Conservation (phyloP, 2,888 invertebrate genomes). For the Leptopilina syphax region DNA sequence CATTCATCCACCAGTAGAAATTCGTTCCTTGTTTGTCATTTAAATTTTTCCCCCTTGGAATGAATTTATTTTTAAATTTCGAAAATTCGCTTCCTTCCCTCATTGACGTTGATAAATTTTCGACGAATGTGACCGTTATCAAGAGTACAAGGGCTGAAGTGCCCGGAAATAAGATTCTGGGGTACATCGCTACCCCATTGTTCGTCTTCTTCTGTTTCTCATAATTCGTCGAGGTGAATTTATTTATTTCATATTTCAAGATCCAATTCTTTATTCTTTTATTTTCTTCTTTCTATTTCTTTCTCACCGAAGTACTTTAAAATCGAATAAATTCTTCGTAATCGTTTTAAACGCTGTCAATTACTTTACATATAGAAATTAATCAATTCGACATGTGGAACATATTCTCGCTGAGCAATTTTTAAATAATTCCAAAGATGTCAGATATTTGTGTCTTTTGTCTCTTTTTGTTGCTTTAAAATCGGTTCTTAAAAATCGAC, state of each 20-base stretch:
- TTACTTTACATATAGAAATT: too few species aligned
- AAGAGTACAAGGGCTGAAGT: conserved; percentile 64
- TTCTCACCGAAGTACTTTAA: too few species aligned
- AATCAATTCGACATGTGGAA: too few species aligned
- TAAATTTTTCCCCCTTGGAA: background rate
- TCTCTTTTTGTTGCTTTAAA: too few species aligned
- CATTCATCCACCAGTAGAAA: too few species aligned
- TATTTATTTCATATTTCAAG: background rate
- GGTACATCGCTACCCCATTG: conserved; percentile 74
- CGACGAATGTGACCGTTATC: conserved; percentile 19
- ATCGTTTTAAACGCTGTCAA: too few species aligned
- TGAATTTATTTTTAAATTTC: background rate
- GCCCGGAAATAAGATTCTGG: conserved; percentile 68
- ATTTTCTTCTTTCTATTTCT: background rate
- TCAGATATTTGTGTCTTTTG: too few species aligned
- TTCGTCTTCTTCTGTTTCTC: conserved; percentile 50
- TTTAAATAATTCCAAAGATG: too few species aligned
- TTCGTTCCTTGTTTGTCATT: background rate
- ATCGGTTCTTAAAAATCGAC: too few species aligned
- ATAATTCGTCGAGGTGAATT: conserved; percentile 16
- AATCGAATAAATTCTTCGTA: too few species aligned
- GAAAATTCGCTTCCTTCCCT: background rate
- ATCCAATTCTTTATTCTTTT: background rate
- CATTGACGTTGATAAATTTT: background rate
- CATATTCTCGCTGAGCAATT: too few species aligned